Conservation (phyloP, 2,888 invertebrate species). For the Phortica okadai region DNA sequence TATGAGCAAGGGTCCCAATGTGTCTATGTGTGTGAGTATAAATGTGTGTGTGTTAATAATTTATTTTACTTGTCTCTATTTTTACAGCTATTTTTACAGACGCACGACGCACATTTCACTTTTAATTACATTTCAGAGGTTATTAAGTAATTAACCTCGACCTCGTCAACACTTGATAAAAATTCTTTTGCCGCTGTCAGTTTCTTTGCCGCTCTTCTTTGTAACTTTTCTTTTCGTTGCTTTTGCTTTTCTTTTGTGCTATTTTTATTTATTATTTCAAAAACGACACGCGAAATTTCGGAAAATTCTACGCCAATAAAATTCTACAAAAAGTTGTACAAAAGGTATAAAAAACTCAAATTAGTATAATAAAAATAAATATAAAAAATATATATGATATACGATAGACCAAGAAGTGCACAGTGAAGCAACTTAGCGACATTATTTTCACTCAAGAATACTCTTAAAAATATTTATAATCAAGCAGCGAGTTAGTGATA, state of each 20-base stretch:
- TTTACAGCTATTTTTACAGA: background rate
- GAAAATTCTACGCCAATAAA: too few species aligned
- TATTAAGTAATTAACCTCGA: conserved; percentile 60
- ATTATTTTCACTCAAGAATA: too few species aligned
- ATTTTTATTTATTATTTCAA: background rate
- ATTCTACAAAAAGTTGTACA: too few species aligned
- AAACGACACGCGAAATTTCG: conserved; percentile 15
- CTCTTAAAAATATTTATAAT: too few species aligned
- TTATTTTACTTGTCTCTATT: conserved; percentile 13
- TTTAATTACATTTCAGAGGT: conserved; percentile 57
- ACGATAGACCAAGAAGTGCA: too few species aligned
- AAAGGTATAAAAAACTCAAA: too few species aligned
- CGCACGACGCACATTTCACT: conserved; percentile 31
- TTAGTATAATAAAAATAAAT: too few species aligned
- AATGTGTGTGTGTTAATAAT: background rate
- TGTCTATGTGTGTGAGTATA: background rate
- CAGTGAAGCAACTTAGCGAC: too few species aligned
- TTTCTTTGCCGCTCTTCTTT: background rate
- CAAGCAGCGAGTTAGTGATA: too few species aligned
- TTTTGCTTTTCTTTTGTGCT: background rate
- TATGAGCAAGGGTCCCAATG: background rate
- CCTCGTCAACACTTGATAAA: conserved; percentile 38
- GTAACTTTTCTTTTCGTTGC: background rate
- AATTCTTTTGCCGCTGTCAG: conserved; percentile 39
- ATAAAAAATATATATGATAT: too few species aligned